Conservation (phyloP, 2,888 invertebrate species). For the Bellardia bayeri region DNA sequence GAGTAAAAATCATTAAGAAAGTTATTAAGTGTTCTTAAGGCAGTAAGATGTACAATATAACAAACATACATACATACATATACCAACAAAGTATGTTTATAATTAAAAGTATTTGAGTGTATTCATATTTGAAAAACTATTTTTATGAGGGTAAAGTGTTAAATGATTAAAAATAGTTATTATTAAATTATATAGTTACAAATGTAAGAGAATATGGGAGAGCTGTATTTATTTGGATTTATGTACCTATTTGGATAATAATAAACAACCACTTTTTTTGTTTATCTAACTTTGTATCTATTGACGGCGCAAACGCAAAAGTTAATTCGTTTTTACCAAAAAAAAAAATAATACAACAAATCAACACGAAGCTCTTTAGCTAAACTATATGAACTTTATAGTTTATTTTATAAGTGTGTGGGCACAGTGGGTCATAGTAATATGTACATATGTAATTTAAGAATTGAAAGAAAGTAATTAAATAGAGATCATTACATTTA, state of each 20-base stretch:
- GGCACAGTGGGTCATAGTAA: conserved; percentile 16
- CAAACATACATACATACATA: background rate
- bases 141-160: conserved; percentile 47
- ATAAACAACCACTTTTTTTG: conserved; percentile 51
- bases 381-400: conserved; percentile 31
- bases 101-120: conserved; percentile 10
- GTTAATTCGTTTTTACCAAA: conserved; percentile 32
- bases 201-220: background rate
- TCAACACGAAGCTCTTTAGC: conserved; percentile 24
- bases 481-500: too few species aligned
- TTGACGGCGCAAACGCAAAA: conserved; percentile 66
- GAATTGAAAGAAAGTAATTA: too few species aligned
- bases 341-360: background rate
- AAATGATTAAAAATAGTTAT: conserved; percentile 32
- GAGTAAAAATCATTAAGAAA: conserved; percentile 4
- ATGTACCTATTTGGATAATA: too few species aligned
- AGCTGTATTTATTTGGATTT: background rate
- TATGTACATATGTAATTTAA: too few species aligned
- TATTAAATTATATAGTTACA: background rate
- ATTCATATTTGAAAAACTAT: background rate
- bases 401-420: background rate
- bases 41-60: background rate
- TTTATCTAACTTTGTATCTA: conserved; percentile 25
- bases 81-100: background rate
- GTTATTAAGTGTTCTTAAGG: conserved; percentile 11